Evolutionary conservation across 2,113 vertebrate species (phyloP).

Genomic region (Callaeas wilsoni): DNA sequence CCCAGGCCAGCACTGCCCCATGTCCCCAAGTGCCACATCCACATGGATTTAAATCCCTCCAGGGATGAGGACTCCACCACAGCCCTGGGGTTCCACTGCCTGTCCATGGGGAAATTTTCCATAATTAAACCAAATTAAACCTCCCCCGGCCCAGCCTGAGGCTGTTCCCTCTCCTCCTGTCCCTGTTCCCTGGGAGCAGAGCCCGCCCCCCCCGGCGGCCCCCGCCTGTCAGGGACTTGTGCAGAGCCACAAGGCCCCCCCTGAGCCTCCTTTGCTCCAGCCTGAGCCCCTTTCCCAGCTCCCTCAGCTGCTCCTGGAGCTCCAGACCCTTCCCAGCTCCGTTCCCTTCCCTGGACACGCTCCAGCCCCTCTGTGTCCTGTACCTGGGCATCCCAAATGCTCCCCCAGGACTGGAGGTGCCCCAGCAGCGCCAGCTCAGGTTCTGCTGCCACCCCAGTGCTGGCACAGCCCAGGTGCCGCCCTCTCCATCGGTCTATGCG

Average conservation of each 20-base stretch:
- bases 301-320: neutral
- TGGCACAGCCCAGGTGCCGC: neutral
- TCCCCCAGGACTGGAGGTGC: neutral
- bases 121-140: too few relatives aligned
- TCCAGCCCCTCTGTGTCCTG: neutral
- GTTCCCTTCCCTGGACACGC: accelerated
- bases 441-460: neutral
- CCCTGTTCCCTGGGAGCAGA: neutral
- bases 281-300: neutral
- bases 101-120: too few relatives aligned
- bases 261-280: neutral
- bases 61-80: accelerated
- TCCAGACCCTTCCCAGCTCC: neutral
- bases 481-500: neutral
- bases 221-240: neutral
- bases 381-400: neutral
- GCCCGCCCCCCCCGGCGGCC: neutral
- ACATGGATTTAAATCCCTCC: neutral
- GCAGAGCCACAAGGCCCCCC: neutral
- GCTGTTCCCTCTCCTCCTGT: neutral
- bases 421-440: neutral
- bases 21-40: neutral
- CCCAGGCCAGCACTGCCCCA: neutral
- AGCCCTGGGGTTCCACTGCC: too few relatives aligned
- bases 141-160: neutral